Percentiles rank a stretch among this genome's conserved stretches.
Evolutionary conservation across 2,797 vertebrate species (phyloP).

Genomic region (Anomalospiza imberbis): DNA sequence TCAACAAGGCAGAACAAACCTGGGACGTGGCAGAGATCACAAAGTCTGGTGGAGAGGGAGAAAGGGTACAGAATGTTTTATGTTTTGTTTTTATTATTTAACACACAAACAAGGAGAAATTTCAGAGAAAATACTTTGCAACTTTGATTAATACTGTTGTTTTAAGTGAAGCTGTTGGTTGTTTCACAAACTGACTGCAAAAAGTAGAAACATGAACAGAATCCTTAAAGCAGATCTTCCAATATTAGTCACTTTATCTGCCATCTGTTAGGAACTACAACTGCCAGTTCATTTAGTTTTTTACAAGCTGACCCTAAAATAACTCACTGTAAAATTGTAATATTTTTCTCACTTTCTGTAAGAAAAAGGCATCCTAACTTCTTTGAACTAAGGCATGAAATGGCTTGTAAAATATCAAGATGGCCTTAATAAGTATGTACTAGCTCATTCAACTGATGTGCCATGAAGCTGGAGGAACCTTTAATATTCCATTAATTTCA

Average conservation of each 20-base stretch:
- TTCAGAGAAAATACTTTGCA: background rate
- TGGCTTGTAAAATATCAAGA: background rate
- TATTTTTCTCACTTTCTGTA: background rate
- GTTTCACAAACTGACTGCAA: constrained; percentile 66
- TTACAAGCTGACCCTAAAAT: background rate
- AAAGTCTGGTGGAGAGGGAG: background rate
- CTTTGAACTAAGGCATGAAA: background rate
- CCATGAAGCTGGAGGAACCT: background rate
- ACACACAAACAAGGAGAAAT: background rate
- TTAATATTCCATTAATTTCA: constrained; percentile 2
- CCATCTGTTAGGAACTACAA: background rate
- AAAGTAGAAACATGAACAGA: constrained; percentile 38
- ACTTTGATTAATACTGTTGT: constrained; percentile 21
- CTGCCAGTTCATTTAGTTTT: background rate
- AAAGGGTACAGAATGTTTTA: background rate
- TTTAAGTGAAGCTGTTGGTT: constrained; percentile 33
- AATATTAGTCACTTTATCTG: constrained; percentile 32
- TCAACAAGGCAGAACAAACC: background rate
- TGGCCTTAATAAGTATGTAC: background rate
- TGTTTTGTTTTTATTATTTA: background rate
- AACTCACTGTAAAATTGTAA: background rate
- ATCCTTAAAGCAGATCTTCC: constrained; percentile 46
- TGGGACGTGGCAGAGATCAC: background rate
- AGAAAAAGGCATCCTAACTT: background rate
- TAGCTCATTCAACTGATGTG: background rate